These are phyloP conservation scores for Luperina testacea DNA, from an alignment of 2,888 invertebrate genomes.

Conservation along the genomic window DNA sequence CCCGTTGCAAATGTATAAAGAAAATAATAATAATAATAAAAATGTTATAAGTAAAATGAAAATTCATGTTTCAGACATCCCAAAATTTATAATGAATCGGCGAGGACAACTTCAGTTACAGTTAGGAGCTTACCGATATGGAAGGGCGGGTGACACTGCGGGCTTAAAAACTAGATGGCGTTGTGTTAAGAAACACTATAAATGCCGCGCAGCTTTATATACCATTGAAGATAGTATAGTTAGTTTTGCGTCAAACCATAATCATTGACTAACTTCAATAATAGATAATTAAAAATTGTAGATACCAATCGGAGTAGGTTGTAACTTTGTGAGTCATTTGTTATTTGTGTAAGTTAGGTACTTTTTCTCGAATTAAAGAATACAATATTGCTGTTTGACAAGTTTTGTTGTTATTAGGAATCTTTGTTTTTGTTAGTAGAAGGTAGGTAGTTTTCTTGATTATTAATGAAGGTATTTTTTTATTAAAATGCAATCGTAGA, in stretches of 20 bases:
- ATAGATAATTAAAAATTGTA: neutral
- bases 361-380: neutral
- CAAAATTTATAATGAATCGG: constrained; percentile 7
- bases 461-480: neutral
- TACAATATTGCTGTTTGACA: constrained; percentile 1
- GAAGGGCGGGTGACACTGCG: constrained; percentile 28
- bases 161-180: constrained; percentile 41
- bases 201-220: constrained; percentile 34
- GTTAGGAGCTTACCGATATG: constrained; percentile 29
- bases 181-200: constrained; percentile 33
- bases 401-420: constrained; percentile 4
- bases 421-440: neutral
- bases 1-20: too few relatives aligned
- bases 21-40: neutral
- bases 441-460: neutral
- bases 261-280: constrained; percentile 27
- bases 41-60: neutral
- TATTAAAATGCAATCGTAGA: neutral
- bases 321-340: neutral
- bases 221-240: constrained; percentile 35
- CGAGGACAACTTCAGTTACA: constrained; percentile 37
- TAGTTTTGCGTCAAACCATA: constrained; percentile 24
- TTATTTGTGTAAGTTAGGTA: neutral
- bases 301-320: neutral
- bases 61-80: constrained; percentile 35